Base-by-base conservation (phyloP, 1,140 invertebrate species). In the Drosophila pruinosa region DNA sequence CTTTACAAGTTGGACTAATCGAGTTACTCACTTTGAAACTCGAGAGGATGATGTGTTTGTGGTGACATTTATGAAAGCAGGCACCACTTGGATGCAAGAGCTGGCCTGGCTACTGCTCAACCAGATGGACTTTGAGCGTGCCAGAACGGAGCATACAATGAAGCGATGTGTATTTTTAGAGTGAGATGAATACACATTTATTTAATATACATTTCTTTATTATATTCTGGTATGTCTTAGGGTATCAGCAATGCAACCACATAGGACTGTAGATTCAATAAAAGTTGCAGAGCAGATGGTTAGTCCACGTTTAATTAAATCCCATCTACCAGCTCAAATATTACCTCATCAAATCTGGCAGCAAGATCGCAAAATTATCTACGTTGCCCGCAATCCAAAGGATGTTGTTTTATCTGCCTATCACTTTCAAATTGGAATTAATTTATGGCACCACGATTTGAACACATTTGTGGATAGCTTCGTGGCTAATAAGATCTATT, bases 41-140 rank as follows among this genome's bases (percentile, higher is more conserved):
- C 62, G 89, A 26, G 61, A 81, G 2, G 92, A 92, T 79, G 93
- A 94, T 85, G 78, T 93, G 3, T 93, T 92, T 91, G 73, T 93
- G 41, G 90, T 92, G 2, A 90, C 91, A 36, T 93, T 89, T 80
- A 93, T 92, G 26, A 90, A 70, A 91, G 50, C 59, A 39, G 78
- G 94, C 4, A 95, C 95, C 4, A 95, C 94, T 14, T 95, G 94
- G 94, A 93, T 93, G 3, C 94, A 95, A 90, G 94, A 95, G 79
- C 91, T 95, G 85, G 90, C 93, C 1, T 95, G 94, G 93, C 72
- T 94, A 1, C 89, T 95, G 31, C 80, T 92, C 45, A 94, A 94
- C 70, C 86, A 94, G 59, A 91, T 94, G 24, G 92, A 95, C 28
- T 82, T 47, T 69, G 63, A 72, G 4, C 0, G 31, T 31, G 91